Percentiles rank a stretch among this genome's conserved stretches.
phyloP scores from a whole-genome alignment of 2,888 invertebrate species.

The Athalia circularis region DNA sequence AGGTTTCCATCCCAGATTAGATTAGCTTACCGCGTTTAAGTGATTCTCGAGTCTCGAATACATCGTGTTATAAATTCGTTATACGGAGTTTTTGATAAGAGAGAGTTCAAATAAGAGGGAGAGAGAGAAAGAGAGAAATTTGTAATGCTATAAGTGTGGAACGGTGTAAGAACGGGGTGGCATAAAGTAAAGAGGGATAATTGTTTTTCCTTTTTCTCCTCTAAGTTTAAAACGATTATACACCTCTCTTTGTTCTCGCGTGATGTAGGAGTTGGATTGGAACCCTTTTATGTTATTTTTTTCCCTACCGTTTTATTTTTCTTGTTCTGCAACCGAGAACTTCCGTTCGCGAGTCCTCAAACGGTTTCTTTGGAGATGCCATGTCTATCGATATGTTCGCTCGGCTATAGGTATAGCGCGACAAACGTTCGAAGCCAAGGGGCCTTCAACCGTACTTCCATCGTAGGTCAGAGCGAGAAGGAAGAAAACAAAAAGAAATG shows the following conservation, averaged over 20 bases:
- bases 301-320: neutral
- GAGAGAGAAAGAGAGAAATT: neutral
- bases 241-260: neutral
- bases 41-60: conserved; percentile 24
- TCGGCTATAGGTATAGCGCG: no score
- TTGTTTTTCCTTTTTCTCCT: neutral
- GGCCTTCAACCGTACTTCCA: neutral
- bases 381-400: neutral
- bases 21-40: conserved; percentile 36
- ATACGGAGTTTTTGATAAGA: neutral
- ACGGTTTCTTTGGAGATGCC: neutral
- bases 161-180: neutral
- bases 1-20: conserved; percentile 35
- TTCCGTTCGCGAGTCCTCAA: conserved; percentile 19
- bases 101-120: neutral
- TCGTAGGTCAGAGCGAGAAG: neutral
- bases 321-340: neutral
- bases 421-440: no score
- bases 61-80: conserved; percentile 1
- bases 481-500: neutral
- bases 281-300: conserved; percentile 4
- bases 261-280: neutral
- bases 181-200: neutral
- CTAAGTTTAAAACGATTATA: conserved; percentile 21
- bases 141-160: no score